Evolutionary conservation across 2,113 vertebrate species (phyloP).

Genomic region (Lepidothrix coronata): DNA sequence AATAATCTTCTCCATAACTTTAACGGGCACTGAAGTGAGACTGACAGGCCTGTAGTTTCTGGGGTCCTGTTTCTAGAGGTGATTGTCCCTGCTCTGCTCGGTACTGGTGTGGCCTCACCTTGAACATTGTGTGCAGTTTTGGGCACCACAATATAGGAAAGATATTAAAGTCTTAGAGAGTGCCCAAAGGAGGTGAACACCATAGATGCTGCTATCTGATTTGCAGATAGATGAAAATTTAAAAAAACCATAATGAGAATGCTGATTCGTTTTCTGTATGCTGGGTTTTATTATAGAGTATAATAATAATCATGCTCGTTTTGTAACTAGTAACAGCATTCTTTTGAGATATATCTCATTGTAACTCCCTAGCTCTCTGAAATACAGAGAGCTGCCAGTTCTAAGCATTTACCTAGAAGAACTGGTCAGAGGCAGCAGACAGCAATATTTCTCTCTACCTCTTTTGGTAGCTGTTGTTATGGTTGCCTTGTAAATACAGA

Average conservation of each 20-base stretch:
- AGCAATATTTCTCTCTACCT: not conserved
- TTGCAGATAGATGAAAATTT: slow-evolving; percentile 43
- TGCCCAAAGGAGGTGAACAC: not conserved
- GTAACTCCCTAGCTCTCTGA: not conserved
- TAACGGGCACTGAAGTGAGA: not conserved
- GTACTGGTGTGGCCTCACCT: not conserved
- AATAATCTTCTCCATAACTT: not conserved
- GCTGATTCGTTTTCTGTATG: slow-evolving; percentile 6
- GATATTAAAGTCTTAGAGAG: not conserved
- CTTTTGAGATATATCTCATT: not conserved
- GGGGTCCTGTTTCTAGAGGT: not conserved
- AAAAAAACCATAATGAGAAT: slow-evolving; percentile 16
- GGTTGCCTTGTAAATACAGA: not conserved
- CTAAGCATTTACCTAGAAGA: not conserved
- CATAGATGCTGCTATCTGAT: slow-evolving; percentile 9
- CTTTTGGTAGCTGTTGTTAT: not conserved
- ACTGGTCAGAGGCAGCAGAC: not conserved
- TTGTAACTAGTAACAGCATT: slow-evolving; percentile 24
- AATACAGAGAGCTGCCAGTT: not conserved
- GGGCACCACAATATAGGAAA: not conserved
- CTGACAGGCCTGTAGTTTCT: not conserved
- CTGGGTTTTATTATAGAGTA: not conserved
- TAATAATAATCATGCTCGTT: not conserved
- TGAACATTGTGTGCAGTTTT: not conserved
- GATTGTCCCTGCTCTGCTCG: not conserved